Evolutionary conservation across 2,888 invertebrate species (phyloP).

Genomic region (Antheraea assamensis): DNA sequence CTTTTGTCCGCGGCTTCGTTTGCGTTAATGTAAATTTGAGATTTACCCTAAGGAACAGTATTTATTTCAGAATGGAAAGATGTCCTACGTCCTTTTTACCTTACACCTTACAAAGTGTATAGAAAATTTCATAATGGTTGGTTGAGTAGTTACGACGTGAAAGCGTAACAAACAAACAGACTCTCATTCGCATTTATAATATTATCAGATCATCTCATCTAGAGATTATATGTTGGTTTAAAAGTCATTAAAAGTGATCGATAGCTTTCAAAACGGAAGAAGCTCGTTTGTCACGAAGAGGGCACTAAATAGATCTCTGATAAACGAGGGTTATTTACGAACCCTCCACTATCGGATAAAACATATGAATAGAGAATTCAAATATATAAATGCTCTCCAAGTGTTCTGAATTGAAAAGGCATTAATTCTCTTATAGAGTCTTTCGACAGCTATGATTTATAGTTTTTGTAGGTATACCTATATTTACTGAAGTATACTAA

Average conservation of each 20-base stretch:
- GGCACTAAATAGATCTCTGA: constrained; percentile 70
- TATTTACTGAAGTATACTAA: neutral
- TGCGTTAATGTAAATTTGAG: too few species aligned
- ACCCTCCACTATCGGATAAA: constrained; percentile 53
- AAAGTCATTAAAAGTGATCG: constrained; percentile 71
- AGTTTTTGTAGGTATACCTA: neutral
- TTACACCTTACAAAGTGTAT: too few species aligned
- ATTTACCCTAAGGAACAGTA: too few species aligned
- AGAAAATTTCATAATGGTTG: too few species aligned
- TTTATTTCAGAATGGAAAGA: too few species aligned
- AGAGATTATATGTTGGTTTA: constrained; percentile 57
- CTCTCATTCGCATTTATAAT: too few species aligned
- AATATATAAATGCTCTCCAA: constrained; percentile 60
- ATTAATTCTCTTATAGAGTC: constrained; percentile 59
- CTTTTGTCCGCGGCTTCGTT: too few species aligned
- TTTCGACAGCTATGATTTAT: neutral
- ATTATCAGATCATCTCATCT: too few species aligned
- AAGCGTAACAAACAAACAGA: too few species aligned
- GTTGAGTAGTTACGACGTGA: too few species aligned
- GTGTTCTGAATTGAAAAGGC: constrained; percentile 64
- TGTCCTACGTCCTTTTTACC: too few species aligned
- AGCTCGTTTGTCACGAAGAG: constrained; percentile 70
- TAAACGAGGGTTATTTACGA: constrained; percentile 68
- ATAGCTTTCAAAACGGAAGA: constrained; percentile 58
- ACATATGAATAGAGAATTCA: constrained; percentile 65